Evolutionary conservation across 1,140 invertebrate species (phyloP), one percentile per base, ranked within the genome.

Genomic region (Cydia strobilella): DNA sequence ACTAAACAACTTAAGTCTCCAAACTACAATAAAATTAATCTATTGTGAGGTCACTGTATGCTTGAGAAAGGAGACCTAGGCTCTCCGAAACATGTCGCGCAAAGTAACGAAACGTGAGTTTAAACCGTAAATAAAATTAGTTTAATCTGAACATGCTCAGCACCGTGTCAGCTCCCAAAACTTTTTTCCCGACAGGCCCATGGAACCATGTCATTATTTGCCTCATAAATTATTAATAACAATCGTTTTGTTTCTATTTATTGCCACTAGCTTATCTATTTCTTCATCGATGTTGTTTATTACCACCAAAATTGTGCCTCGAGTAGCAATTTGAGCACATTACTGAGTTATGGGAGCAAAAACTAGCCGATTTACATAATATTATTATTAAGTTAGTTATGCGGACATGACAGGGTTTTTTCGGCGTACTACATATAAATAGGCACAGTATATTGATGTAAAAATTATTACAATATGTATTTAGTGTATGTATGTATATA

Each of bases 211-310:
- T 86, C 75, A 84, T 85, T 86, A 83, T 76, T 78, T 63, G 25
- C 48, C 23, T 75, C 82, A 85, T 86, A 86, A 83, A 83, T 85
- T 82, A 84, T 75, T 62, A 72, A 75, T 74, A 77, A 80, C 73
- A 77, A 84, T 72, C 65, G 69, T 82, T 80, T 80, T 81, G 77
- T 79, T 79, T 80, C 79, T 74, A 75, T 78, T 79, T 71, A 73
- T 75, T 74, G 73, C 75, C 76, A 48, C 79, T 75, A 69, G 77
- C 69, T 79, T 77, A 79, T 78, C 77, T 83, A 79, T 79, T 77
- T 77, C 63, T 79, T 81, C 72, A 81, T 78, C 79, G 76, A 74
- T 23, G 74, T 81, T 78, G 79, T 81, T 81, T 81, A 81, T 77
- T 74, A 54, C 12, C 72, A 72, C 42, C 75, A 63, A 77, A 81